Base-by-base conservation (phyloP, 2,797 vertebrate species). In the Eulemur albifrons region DNA sequence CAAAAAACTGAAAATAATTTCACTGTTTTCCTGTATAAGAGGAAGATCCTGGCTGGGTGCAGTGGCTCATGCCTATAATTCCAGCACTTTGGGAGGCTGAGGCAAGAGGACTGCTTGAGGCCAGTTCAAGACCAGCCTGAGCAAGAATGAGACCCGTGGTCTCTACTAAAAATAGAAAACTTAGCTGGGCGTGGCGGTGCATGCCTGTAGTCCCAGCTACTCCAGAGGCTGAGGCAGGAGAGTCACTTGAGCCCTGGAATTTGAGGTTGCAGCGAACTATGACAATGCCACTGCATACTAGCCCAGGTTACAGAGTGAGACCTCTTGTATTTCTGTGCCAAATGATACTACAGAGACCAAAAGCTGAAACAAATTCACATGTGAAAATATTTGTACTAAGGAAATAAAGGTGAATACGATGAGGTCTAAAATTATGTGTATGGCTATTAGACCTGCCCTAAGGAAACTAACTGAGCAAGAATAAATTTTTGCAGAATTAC, bases 381-480 rank as follows among this genome's bases (percentile, higher is more conserved):
- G 67, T 84, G 65, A 96, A 92, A 96, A 92, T 92, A 93, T 35
- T 70, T 82, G n/a, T 72, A 83, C 43, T 84, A 89, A 63, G 69
- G 27, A 70, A 70, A 93, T 17, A 43, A 83, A 83, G 45, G 35
- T 70, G 54, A 85, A 43, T 48, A 72, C 72, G 14, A 63, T 35
- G 30, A 59, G 30, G 48, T 88, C 63, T 89, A 92, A 87, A 86
- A 75, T 13, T 48, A 52, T 7, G 3, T 67, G 15, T 25, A 5
- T 85, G 20, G 38, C 13, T 70, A 30, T 77, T 35, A 87, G 21
- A n/a, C 67, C n/a, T 77, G 18, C 52, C 21, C 14, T 21, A 54
- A 57, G 30, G 59, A 93, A 61, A 92, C 25, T 80, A 25, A 61
- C 50, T 63, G 27, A 92, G 75, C 40, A 83, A 90, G 77, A 85